Evolutionary conservation across 2,888 invertebrate species (phyloP), one percentile per base, ranked within the genome.

Genomic region (Drosophila atripex): DNA sequence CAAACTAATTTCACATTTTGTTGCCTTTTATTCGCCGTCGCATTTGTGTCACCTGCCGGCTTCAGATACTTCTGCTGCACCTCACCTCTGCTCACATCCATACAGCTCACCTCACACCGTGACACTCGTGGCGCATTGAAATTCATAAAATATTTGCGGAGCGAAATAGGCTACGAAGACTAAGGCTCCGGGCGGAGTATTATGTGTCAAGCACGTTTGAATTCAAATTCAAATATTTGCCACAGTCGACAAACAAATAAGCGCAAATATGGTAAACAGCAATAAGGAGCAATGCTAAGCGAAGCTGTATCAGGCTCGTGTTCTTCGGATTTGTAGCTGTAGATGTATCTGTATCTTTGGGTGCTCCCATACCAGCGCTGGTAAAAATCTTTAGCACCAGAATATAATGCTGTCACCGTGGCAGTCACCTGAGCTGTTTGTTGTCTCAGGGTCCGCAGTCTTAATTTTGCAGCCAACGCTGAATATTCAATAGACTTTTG

Each of bases 181-280:
- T 47, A 61, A 52, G 64, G 53, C 84, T 85, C 59, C 57, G 71
- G 82, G 77, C 87, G 51, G 56, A 66, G 86, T 82, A 87, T 83
- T 83, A 83, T 85, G 82, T 87, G 82, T 83, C 86, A 83, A 83
- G 82, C 86, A 83, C 87, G 88, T 87, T 83, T 85, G 88, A 85
- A 87, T 83, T 87, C 82, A 87, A 83, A 83, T 85, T 83, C 86
- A 87, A 83, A 83, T 83, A 83, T 83, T 83, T 83, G 78, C 86
- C 73, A 87, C 66, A 63, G 87, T 72, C 75, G 75, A 80, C 85
- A 82, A 83, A 87, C 82, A 87, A 83, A 83, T 83, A 85, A 87
- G 86, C 86, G 70, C 69, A 83, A 82, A 85, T 87, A 87, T 85
- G 82, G 87, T 80, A 87, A 83, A 85, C 74, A 86, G 85, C 87